Evolutionary conservation across 2,113 vertebrate genomes (phyloP), one percentile per base, ranked within the genome.

Genomic region (Pelobates fuscus): DNA sequence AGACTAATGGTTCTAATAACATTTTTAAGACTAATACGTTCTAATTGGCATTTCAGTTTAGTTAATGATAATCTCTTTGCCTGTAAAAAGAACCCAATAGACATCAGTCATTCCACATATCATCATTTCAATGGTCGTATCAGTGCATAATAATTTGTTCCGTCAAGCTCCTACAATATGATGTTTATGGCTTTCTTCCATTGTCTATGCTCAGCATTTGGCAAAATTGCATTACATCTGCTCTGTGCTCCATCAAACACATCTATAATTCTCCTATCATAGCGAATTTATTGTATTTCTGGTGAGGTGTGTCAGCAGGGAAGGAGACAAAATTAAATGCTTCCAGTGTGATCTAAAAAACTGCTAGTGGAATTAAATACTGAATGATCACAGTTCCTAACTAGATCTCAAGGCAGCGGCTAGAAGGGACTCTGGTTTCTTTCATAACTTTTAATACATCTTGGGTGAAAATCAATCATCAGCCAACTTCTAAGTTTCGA

Each of bases 41-140:
- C 32, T 37, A 37, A 37, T 37, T 37, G 32, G 5, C 32, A 37
- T 37, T 37, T 5, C 1, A 37, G 32, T 26, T 26, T 60, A 15
- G 1, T 21, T 60, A 60, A 60, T 27, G 26, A 60, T 21, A 60
- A 60, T 27, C 7, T 24, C 8, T 20, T 57, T 52, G 44, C 17
- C 41, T 66, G n/a, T 8, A 55, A 29, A 32, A n/a, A 44, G 49
- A 65, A n/a, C 2, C 80, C 41, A 70, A 77, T 55, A 25, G 74
- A 79, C 43, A 52, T 67, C 72, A 82, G 68, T 61, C 74, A 64
- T 78, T 77, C 55, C 43, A 41, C 26, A 74, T 3, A 55, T 71
- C 24, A 74, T 14, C 0, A 8, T 69, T 76, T 71, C 79, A 12
- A 12, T 4, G 27, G 78, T 74, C 67, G 77, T 14, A 67, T 71